Percentiles rank a stretch among this genome's conserved stretches.
These are phyloP conservation scores for Strongylocentrotus purpuratus DNA, from an alignment of 35 echinoderm and acorn worm species.

Conservation along the genomic window DNA sequence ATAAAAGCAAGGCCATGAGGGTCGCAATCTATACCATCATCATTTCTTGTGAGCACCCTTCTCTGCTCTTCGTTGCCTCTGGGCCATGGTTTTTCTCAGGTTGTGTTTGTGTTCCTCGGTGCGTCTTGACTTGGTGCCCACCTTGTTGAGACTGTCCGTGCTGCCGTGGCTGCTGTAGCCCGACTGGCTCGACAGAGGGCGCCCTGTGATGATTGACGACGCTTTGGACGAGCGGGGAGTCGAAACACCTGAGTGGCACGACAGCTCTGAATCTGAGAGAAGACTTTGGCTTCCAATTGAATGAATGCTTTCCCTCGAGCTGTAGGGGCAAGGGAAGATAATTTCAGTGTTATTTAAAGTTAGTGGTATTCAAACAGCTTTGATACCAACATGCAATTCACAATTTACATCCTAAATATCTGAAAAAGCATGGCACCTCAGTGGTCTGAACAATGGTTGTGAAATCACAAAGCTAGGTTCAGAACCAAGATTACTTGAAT, in stretches of 20 bases:
- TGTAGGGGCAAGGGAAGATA: neutral
- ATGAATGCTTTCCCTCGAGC: constrained; percentile 43
- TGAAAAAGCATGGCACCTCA: too few relatives aligned
- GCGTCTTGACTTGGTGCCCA: constrained; percentile 40
- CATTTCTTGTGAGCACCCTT: constrained; percentile 44
- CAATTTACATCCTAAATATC: neutral
- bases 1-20: neutral
- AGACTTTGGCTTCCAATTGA: constrained; percentile 36
- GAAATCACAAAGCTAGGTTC: too few relatives aligned
- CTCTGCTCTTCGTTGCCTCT: constrained; percentile 36
- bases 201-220: neutral
- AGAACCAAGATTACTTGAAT: too few relatives aligned
- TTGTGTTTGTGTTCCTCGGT: constrained; percentile 76
- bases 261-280: constrained; percentile 39
- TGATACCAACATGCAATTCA: neutral
- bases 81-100: constrained; percentile 73
- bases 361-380: neutral
- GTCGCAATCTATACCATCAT: neutral
- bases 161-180: constrained; percentile 32
- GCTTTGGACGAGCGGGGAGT: constrained; percentile 42
- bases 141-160: constrained; percentile 43
- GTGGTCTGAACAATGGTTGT: too few relatives aligned
- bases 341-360: neutral
- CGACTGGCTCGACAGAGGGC: constrained; percentile 12
- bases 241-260: constrained; percentile 43